Evolutionary conservation across 1,140 invertebrate species (phyloP).

Genomic region (Chlorops oryzae): DNA sequence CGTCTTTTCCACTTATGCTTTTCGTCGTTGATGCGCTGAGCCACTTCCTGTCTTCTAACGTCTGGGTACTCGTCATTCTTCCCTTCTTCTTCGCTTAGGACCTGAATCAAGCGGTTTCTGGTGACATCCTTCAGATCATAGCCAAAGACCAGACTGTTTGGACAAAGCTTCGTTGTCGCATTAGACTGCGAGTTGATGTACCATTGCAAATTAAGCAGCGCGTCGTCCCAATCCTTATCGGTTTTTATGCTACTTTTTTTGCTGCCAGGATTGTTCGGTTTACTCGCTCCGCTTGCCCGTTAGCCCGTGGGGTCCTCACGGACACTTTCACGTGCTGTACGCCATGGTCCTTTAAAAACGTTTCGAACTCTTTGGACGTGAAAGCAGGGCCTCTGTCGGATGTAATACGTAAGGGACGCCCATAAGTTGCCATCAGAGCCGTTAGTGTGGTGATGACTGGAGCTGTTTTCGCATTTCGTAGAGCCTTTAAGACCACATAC

Average conservation of each 20-base stretch:
- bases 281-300: constrained; percentile 21
- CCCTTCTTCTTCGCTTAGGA: not conserved
- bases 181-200: no score
- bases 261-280: constrained; percentile 15
- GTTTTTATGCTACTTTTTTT: not conserved
- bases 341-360: constrained; percentile 16
- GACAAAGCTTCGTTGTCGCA: no score
- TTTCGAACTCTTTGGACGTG: constrained; percentile 23
- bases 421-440: not conserved
- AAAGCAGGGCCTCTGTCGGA: no score
- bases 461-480: constrained; percentile 18
- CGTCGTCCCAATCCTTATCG: not conserved
- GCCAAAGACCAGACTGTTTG: not conserved
- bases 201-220: not conserved
- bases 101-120: not conserved
- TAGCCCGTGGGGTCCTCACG: constrained; percentile 30
- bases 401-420: constrained; percentile 23
- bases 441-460: constrained; percentile 9
- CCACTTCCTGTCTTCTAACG: not conserved
- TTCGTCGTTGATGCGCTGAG: not conserved
- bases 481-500: constrained; percentile 16
- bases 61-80: not conserved
- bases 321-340: constrained; percentile 33
- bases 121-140: not conserved
- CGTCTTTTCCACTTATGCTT: constrained; percentile 4